Percentiles rank a stretch among this genome's conserved stretches.
Conservation (phyloP, 2,113 vertebrate species). For the Budorcas taxicolor region DNA sequence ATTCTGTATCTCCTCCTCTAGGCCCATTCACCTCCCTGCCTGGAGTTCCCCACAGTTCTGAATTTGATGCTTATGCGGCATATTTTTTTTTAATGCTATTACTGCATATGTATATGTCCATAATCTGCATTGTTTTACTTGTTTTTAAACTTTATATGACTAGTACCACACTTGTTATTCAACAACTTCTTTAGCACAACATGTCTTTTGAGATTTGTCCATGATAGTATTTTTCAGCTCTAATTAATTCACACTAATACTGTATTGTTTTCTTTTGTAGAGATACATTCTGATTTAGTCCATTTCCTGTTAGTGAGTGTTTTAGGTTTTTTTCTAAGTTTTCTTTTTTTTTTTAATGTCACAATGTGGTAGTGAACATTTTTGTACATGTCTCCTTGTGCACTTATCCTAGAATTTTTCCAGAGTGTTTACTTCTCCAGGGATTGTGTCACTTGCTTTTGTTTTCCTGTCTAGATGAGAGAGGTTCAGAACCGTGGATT, state of each 20-base stretch:
- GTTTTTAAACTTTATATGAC: conserved; percentile 31
- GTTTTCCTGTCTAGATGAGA: neutral
- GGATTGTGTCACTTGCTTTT: neutral
- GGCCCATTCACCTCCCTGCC: neutral
- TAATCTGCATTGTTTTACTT: neutral
- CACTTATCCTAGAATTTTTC: neutral
- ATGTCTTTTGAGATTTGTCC: neutral
- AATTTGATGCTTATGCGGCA: neutral
- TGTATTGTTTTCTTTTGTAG: conserved; percentile 14
- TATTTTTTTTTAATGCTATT: neutral
- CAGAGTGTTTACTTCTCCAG: neutral
- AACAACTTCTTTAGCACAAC: neutral
- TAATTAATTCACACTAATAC: neutral
- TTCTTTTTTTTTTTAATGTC: neutral
- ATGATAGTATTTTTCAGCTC: conserved; percentile 18
- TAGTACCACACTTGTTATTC: neutral
- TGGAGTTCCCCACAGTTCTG: neutral
- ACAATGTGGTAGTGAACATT: neutral
- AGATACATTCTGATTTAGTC: neutral
- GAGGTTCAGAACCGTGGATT: conserved; percentile 17
- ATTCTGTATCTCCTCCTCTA: neutral
- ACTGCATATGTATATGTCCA: neutral
- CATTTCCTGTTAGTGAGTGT: neutral
- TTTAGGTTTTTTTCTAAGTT: neutral
- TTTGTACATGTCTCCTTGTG: neutral